Conservation (phyloP, 2,797 vertebrate species). For the Pangasius mekongensis region DNA sequence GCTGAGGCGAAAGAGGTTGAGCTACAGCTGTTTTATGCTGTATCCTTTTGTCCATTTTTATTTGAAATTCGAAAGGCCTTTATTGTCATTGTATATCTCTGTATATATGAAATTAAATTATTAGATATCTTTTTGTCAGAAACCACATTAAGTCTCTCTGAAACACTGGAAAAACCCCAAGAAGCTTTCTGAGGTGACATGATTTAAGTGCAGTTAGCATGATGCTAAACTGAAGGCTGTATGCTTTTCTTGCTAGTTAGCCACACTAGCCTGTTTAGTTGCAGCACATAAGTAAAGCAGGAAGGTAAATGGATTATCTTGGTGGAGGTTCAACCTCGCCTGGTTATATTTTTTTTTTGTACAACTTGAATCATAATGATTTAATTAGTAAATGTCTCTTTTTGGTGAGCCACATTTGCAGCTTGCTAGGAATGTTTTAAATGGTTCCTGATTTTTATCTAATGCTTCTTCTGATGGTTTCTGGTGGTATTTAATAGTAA, state of each 20-base stretch:
- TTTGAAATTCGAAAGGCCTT: too few species aligned
- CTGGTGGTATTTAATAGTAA: not conserved
- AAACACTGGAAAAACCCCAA: not conserved
- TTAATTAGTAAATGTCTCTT: not conserved
- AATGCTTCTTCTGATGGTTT: not conserved
- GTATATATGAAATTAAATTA: too few species aligned
- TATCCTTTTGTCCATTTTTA: not conserved
- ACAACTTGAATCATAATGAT: not conserved
- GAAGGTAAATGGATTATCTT: not conserved
- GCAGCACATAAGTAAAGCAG: not conserved
- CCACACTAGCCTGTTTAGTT: not conserved
- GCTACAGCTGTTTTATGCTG: not conserved
- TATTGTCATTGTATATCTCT: too few species aligned
- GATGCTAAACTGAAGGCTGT: not conserved
- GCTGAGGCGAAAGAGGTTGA: not conserved
- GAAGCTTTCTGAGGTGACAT: not conserved
- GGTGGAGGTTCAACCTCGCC: too few species aligned
- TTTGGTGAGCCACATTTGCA: not conserved
- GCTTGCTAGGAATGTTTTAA: not conserved
- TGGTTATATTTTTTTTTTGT: not conserved
- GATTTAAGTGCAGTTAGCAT: not conserved
- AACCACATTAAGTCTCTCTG: not conserved
- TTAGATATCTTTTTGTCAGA: not conserved
- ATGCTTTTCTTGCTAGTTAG: not conserved
- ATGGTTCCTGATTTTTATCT: not conserved